These are phyloP conservation scores for Conus canariensis DNA, from an alignment of 2,888 invertebrate species.

Conservation along the genomic window DNA sequence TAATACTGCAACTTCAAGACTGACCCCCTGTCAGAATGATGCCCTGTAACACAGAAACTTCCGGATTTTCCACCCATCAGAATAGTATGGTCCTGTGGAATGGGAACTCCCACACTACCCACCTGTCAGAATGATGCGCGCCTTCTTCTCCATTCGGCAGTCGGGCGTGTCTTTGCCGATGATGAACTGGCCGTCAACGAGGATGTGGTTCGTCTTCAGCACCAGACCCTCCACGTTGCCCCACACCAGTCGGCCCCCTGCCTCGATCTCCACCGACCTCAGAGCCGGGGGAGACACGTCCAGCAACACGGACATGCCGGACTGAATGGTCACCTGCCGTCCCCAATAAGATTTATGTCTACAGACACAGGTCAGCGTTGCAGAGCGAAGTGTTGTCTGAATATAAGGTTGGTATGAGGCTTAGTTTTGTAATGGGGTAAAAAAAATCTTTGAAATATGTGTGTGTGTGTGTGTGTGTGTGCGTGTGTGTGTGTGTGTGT, in stretches of 20 bases:
- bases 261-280: constrained; percentile 35
- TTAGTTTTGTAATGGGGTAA: too few species aligned
- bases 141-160: constrained; percentile 50
- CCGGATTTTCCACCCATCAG: too few species aligned
- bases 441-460: too few species aligned
- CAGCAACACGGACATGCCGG: constrained; percentile 40
- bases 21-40: too few species aligned
- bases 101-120: too few species aligned
- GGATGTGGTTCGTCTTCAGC: constrained; percentile 49
- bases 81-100: too few species aligned
- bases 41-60: too few species aligned
- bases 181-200: constrained; percentile 49
- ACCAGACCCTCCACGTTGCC: constrained; percentile 40
- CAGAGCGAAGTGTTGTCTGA: too few species aligned
- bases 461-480: too few species aligned
- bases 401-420: too few species aligned
- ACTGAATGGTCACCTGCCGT: not conserved
- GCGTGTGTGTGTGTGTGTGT: too few species aligned
- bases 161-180: constrained; percentile 49
- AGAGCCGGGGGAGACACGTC: constrained; percentile 47
- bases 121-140: constrained; percentile 51
- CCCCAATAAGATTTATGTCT: not conserved
- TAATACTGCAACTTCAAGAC: too few species aligned
- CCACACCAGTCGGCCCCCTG: constrained; percentile 46
- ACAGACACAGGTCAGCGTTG: not conserved